A percentile compares a stretch with the other conserved stretches of the same genome.
These are phyloP conservation scores for Girardinichthys multiradiatus DNA, from an alignment of 2,113 vertebrate species.

Conservation along the genomic window DNA sequence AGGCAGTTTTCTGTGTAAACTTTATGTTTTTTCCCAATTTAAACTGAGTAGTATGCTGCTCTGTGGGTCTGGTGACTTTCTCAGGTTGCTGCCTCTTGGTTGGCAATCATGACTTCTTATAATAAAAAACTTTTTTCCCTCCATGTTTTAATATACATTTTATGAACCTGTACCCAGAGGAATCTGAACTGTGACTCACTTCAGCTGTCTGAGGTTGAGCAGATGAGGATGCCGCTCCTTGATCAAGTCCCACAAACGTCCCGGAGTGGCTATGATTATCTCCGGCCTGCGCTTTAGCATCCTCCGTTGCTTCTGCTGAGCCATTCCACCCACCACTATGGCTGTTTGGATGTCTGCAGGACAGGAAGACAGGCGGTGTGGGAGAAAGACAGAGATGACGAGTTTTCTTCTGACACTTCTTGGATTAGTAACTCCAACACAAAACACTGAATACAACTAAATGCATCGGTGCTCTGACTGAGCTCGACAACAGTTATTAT, in stretches of 20 bases:
- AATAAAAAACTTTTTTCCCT: background rate
- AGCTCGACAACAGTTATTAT: too few relatives aligned
- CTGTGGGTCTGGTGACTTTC: too few relatives aligned
- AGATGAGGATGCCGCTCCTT: slow-evolving; percentile 91
- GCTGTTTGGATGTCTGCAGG: slow-evolving; percentile 89
- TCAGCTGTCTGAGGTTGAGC: slow-evolving; percentile 86
- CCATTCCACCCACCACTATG: slow-evolving; percentile 94
- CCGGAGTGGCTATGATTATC: slow-evolving; percentile 94
- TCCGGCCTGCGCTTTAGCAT: slow-evolving; percentile 89
- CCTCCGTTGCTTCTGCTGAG: slow-evolving; percentile 89
- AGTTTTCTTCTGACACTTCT: too few relatives aligned
- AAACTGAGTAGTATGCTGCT: background rate
- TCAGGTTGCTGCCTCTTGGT: background rate
- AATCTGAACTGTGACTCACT: slow-evolving; percentile 73
- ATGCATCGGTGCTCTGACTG: too few relatives aligned
- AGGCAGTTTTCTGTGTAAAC: background rate
- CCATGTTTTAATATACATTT: background rate
- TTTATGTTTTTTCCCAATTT: background rate
- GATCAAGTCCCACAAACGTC: slow-evolving; percentile 94
- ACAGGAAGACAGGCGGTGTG: background rate
- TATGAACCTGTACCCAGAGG: background rate
- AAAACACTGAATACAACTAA: too few relatives aligned
- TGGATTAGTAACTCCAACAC: too few relatives aligned
- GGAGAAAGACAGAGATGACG: background rate
- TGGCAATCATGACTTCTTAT: background rate